phyloP scores from a whole-genome alignment of 2,888 invertebrate genomes.

The Nemoura dubitans region DNA sequence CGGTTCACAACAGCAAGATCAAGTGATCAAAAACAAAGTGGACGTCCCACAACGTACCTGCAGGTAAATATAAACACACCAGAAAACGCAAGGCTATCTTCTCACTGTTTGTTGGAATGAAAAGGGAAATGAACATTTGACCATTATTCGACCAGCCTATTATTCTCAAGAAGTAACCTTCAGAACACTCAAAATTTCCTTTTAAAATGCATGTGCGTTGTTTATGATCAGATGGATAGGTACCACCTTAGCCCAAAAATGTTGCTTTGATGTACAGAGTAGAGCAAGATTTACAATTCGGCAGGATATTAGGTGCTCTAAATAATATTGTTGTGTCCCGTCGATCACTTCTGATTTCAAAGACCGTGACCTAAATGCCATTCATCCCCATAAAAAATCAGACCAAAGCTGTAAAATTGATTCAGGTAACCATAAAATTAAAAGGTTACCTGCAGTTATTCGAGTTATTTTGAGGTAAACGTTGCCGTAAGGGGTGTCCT shows the following conservation, averaged over 20 bases:
- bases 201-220: not conserved
- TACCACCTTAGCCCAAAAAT: not conserved
- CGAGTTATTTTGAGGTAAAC: not conserved
- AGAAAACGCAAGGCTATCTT: not conserved
- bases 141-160: not conserved
- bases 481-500: not conserved
- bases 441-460: not conserved
- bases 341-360: not conserved
- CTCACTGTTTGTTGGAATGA: not conserved
- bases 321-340: not conserved
- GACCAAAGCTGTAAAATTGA: not conserved
- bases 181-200: not conserved
- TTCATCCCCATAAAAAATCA: constrained; percentile 3
- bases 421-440: constrained; percentile 12
- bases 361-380: not conserved
- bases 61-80: not conserved
- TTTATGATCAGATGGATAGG: not conserved
- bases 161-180: constrained; percentile 12
- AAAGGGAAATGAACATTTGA: not conserved
- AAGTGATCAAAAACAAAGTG: not conserved
- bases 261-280: not conserved
- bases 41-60: not conserved
- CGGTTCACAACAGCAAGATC: not conserved
- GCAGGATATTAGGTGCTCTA: constrained; percentile 12
- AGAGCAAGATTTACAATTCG: not conserved